Base-by-base conservation (phyloP, 2,888 invertebrate genomes). In the Drosophila suboccidentalis region DNA sequence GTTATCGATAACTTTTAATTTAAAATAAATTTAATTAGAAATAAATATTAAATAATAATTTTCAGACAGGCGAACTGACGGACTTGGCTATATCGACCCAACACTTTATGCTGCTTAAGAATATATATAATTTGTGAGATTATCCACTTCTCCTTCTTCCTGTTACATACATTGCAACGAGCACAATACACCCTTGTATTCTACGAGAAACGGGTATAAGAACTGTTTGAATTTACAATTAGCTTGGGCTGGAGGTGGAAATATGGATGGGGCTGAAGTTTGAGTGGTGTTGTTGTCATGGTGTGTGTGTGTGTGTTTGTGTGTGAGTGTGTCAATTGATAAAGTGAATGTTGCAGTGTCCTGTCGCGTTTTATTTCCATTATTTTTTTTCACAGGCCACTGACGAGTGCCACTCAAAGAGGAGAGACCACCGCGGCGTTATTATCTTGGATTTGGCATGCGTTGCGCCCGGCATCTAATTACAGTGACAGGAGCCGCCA, bases 211-310 rank as follows among this genome's bases (percentile, higher is more conserved):
- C 36, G 36, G 36, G 36, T 36, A 36, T 13, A 13, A 77, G 70
- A 71, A 77, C 74, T 76, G 78, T 77, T 78, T 80, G 83, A 87
- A 80, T 90, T 90, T 79, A 87, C 90, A 90, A 90, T 90, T 90
- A 90, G 90, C 90, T 79, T 41, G 66, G 68, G 61, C 60, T 44
- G 78, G 10, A 19, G 15, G 34, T 50, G 49, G 19, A 19, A 50
- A 19, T 50, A 1, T 19, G 34, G 49, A 22, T 39, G 36, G 17
- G 44, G 43, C 53, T 44, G 38, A 32, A 68, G 54, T 59, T 65
- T 46, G 55, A 69, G 66, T 61, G 61, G 60, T 70, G 54, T 80
- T 61, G 84, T 84, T 77, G 86, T 75, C 86, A 86, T 80, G 82
- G 79, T 75, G 74, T 83, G 49, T 49, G 15, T 47, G 10, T 26